A percentile compares a stretch with the other conserved stretches of the same genome.
Evolutionary conservation across 2,797 vertebrate species (phyloP).

Genomic region (Allobates femoralis): DNA sequence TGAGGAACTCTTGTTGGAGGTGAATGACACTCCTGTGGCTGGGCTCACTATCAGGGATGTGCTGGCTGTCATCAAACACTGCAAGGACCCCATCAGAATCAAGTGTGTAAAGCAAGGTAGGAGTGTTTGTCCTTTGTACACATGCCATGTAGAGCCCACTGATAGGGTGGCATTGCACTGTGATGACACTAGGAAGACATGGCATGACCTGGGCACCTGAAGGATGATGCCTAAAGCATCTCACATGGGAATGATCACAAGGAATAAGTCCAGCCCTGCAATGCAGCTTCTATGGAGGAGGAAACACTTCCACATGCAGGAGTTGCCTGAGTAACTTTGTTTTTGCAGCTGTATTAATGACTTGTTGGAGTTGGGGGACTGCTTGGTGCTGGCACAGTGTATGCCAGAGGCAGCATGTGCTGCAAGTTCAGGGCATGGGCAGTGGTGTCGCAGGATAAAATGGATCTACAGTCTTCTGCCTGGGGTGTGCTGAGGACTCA

Average conservation of each 20-base stretch:
- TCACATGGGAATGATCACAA: slow-evolving; percentile 29
- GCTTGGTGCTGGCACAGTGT: slow-evolving; percentile 32
- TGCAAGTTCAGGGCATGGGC: slow-evolving; percentile 13
- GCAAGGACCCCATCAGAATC: slow-evolving; percentile 92
- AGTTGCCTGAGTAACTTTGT: slow-evolving; percentile 61
- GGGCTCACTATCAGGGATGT: slow-evolving; percentile 96
- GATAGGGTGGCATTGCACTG: not conserved
- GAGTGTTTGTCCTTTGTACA: slow-evolving; percentile 30
- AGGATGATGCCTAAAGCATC: slow-evolving; percentile 3
- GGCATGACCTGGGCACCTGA: slow-evolving; percentile 20
- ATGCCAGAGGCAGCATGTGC: not conserved
- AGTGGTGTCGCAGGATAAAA: slow-evolving; percentile 24
- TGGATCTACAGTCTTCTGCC: not conserved
- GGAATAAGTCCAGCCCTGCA: slow-evolving; percentile 54
- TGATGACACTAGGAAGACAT: not conserved
- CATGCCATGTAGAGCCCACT: not conserved
- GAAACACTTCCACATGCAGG: slow-evolving; percentile 30
- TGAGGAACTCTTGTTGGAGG: slow-evolving; percentile 93
- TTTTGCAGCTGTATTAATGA: slow-evolving; percentile 43
- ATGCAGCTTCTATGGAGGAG: slow-evolving; percentile 44
- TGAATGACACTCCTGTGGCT: slow-evolving; percentile 95
- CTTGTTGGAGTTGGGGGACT: slow-evolving; percentile 49
- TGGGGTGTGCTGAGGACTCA: not conserved
- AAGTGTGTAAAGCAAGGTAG: slow-evolving; percentile 97
- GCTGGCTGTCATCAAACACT: slow-evolving; percentile 93